phyloP scores from a whole-genome alignment of 2,113 vertebrate species.

The Elaphurus davidianus region DNA sequence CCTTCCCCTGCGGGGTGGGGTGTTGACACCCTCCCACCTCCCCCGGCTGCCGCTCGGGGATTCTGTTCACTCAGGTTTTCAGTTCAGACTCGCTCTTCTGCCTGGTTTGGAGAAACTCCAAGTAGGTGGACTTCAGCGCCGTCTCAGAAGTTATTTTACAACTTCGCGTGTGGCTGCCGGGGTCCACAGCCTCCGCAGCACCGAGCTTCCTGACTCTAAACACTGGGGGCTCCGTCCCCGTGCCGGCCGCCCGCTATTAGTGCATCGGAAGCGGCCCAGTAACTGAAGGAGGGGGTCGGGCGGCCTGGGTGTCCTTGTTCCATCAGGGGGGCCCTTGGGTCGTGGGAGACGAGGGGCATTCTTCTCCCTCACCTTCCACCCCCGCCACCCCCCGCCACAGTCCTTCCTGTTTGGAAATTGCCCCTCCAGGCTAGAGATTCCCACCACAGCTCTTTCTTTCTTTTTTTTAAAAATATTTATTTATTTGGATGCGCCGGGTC shows the following conservation, averaged over 20 bases:
- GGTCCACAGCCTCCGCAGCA: neutral
- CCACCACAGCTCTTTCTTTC: neutral
- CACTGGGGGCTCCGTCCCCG: accelerated
- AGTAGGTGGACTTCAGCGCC: accelerated
- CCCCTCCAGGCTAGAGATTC: neutral
- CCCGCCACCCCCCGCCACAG: accelerated
- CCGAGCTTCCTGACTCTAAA: neutral
- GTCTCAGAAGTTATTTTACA: neutral
- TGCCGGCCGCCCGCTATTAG: too few species aligned
- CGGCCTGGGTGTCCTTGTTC: neutral
- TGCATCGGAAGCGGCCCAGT: neutral
- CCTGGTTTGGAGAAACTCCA: neutral
- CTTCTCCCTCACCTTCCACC: neutral
- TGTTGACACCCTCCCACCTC: neutral
- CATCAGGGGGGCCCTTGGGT: neutral
- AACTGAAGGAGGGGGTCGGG: neutral
- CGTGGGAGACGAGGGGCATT: neutral
- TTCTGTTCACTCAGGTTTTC: neutral
- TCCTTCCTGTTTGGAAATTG: neutral
- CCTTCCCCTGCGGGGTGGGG: neutral
- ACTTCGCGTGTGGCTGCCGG: neutral
- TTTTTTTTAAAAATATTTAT: neutral
- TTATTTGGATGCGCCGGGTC: neutral
- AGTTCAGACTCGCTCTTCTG: accelerated
- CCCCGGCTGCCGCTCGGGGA: accelerated